Base-by-base conservation (phyloP, 2,888 invertebrate genomes). In the Drosophila limbata region DNA sequence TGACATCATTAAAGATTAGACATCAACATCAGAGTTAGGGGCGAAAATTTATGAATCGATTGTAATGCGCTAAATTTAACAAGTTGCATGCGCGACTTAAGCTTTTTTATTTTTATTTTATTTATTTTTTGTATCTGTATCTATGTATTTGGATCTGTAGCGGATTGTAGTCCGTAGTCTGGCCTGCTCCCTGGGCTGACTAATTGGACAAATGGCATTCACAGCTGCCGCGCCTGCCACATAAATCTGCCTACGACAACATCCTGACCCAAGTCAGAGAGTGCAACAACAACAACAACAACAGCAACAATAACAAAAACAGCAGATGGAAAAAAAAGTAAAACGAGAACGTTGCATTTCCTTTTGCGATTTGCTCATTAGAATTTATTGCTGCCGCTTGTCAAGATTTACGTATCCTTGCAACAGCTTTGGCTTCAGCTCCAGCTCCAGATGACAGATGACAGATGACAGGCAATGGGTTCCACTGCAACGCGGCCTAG, bases 321-420 rank as follows among this genome's bases (percentile, higher is more conserved):
- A 33, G 59, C 17, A 19, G 37, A 17, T 21, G 28, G 13, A 21
- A 37, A 44, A 28, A n/a, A n/a, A 35, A 19, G 28, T 25, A 10
- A 59, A 66, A 51, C 69, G 73, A 77, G 77, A 77, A 77, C 68
- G 73, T 73, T 77, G 83, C 80, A 81, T 83, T 87, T 87, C 83
- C 85, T 87, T 85, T 81, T 79, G 81, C 79, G 85, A 81, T 83
- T 85, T 81, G 88, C 84, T 86, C 86, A 82, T 83, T 86, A 79
- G 89, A 90, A 90, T 90, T 90, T 90, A 90, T 90, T 81, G 88
- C 85, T 75, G 79, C 87, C 81, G 79, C 79, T 81, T 85, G 87
- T 82, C 79, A 86, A 90, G 88, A 90, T 90, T 90, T 90, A 90
- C 91, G 90, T 89, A 90, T 90, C 90, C 90, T 90, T 90, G 72